Evolutionary conservation across 2,888 invertebrate species (phyloP), one percentile per base, ranked within the genome.

Genomic region (Pyrochroa serraticornis): DNA sequence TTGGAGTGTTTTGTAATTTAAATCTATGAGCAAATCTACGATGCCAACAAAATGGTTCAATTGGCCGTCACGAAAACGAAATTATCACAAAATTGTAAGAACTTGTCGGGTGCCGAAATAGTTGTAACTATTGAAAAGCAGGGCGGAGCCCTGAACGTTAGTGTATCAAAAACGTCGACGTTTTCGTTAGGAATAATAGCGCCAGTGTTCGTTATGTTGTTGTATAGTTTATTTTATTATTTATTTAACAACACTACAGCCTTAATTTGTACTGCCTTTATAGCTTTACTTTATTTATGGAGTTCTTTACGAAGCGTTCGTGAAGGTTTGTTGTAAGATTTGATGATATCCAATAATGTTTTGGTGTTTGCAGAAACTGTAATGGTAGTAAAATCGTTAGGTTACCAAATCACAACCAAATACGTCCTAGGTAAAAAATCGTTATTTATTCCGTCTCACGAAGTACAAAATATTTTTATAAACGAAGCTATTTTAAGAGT

Each of bases 401-500:
- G 67, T 50, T 65, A 54, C 35, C 64, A 65, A 50, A 54, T 65
- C 39, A 45, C 44, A 10, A 56, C 47, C 13, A 58, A 57, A 42
- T 48, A 32, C 44, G 2, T 44, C 12, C 7, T 61, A 8, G 55
- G 61, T 31, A 38, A 59, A 10, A 64, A n/a, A n/a, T 56, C 41
- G 32, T 49, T 45, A 32, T 67, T 65, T 47, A 63, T 67, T 63
- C 67, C 65, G 31, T 61, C 56, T 53, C 57, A 62, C 41, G 46
- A 59, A 58, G 61, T 67, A 58, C 62, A 67, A 58, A 58, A 50
- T 45, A 49, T 64, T 47, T 67, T 67, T 60, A 61, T 67, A 14
- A 67, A 64, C 53, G 67, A 67, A 60, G 65, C 65, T 3, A 59
- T 67, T 33, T 36, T 57, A 39, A 55, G 59, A 48, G 66, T 63